phyloP scores from a whole-genome alignment of 2,888 invertebrate genomes.

The Anagyrus pseudococci region DNA sequence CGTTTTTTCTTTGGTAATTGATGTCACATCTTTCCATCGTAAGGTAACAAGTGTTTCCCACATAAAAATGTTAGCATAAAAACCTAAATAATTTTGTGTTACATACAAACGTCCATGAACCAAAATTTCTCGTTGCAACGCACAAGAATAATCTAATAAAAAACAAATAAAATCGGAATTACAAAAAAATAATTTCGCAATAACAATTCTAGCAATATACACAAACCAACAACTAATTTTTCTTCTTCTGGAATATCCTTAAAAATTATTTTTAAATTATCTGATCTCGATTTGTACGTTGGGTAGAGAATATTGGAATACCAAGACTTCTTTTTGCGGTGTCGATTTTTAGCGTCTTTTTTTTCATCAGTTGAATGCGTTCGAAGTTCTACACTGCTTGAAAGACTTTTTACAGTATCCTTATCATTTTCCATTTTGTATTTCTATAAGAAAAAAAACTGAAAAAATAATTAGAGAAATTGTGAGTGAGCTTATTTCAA shows the following conservation, averaged over 20 bases:
- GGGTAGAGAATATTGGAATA: constrained; percentile 89
- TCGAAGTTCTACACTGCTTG: constrained; percentile 55
- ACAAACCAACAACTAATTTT: constrained; percentile 87
- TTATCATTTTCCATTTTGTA: constrained; percentile 34
- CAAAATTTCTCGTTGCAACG: constrained; percentile 93
- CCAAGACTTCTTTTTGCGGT: constrained; percentile 77
- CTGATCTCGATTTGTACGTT: constrained; percentile 91
- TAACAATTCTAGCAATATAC: constrained; percentile 16
- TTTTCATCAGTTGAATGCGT: constrained; percentile 53
- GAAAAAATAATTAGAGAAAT: too few species aligned
- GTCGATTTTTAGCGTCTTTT: constrained; percentile 61
- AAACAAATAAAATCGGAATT: constrained; percentile 34
- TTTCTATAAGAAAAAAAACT: too few species aligned
- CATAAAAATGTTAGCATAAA: constrained; percentile 96
- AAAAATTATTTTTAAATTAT: constrained; percentile 91
- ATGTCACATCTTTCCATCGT: constrained; percentile 88
- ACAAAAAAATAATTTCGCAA: constrained; percentile 7
- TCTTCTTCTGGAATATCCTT: constrained; percentile 91
- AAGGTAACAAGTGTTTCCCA: constrained; percentile 92
- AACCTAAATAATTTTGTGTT: constrained; percentile 93
- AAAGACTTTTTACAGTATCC: constrained; percentile 56
- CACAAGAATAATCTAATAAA: constrained; percentile 92
- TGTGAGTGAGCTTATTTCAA: too few species aligned
- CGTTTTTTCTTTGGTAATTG: constrained; percentile 94
- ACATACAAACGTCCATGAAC: constrained; percentile 95